phyloP scores from a whole-genome alignment of 2,113 vertebrate species.

The Chaetura pelagica region DNA sequence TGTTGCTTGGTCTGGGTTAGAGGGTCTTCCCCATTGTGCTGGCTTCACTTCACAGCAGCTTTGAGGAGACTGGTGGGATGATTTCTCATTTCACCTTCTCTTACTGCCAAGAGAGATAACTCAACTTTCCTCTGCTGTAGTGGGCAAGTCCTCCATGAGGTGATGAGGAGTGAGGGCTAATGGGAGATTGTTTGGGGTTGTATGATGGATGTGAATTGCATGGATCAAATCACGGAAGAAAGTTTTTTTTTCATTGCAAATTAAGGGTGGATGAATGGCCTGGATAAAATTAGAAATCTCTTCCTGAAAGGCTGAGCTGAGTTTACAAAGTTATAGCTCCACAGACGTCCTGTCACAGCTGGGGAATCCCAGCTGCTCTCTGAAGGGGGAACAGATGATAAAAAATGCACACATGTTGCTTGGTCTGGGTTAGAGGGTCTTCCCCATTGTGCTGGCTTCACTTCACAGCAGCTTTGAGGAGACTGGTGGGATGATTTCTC shows the following conservation, averaged over 20 bases:
- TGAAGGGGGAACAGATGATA: background rate
- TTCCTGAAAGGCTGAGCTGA: constrained; percentile 37
- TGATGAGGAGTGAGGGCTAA: background rate
- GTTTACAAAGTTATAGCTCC: constrained; percentile 14
- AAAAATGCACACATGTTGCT: background rate
- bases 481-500: background rate
- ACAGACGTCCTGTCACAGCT: accelerated
- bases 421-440: background rate
- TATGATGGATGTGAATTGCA: too few relatives aligned
- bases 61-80: background rate
- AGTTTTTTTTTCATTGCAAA: background rate
- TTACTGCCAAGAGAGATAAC: background rate
- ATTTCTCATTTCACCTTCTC: background rate
- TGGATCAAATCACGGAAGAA: background rate
- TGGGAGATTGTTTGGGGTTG: background rate
- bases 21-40: accelerated
- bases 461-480: background rate
- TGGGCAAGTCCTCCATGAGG: accelerated
- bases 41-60: background rate
- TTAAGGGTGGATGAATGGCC: constrained; percentile 37
- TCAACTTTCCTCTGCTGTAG: background rate
- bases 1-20: background rate
- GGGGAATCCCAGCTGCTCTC: constrained; percentile 12
- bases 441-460: accelerated
- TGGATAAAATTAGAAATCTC: constrained; percentile 57